Percentiles rank a stretch among this genome's conserved stretches.
These are phyloP conservation scores for Papilio xuthus DNA, from an alignment of 1,140 invertebrate species.

Conservation along the genomic window DNA sequence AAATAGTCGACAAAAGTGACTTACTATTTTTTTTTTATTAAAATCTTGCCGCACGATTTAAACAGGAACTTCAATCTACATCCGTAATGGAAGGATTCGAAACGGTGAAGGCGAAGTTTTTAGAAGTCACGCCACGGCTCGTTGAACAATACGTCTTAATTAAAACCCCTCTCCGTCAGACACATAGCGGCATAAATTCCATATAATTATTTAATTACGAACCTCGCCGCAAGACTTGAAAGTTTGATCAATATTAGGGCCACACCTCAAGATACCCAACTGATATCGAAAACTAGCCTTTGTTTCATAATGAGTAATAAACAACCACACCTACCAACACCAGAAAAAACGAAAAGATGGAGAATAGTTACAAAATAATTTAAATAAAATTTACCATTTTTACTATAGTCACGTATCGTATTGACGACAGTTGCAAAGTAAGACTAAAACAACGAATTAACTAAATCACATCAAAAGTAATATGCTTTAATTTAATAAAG, in stretches of 20 bases:
- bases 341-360: no score
- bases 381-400: no score
- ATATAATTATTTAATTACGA: constrained; percentile 72
- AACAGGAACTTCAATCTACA: constrained; percentile 55
- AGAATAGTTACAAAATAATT: no score
- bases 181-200: constrained; percentile 54
- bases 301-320: constrained; percentile 33
- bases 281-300: constrained; percentile 21
- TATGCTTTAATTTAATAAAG: no score
- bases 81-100: constrained; percentile 60
- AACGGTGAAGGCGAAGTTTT: constrained; percentile 62
- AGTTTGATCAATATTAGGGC: constrained; percentile 42
- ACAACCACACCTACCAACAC: background rate
- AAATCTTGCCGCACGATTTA: constrained; percentile 40
- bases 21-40: constrained; percentile 19
- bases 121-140: constrained; percentile 72
- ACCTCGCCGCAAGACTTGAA: constrained; percentile 44
- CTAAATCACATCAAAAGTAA: no score
- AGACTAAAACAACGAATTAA: no score
- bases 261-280: background rate
- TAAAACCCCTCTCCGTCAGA: constrained; percentile 67
- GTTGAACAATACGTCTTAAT: constrained; percentile 76
- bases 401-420: no score
- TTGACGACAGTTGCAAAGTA: no score
- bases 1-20: constrained; percentile 27